Conservation (phyloP, 2,888 invertebrate genomes). For the Fabriciana adippe region DNA sequence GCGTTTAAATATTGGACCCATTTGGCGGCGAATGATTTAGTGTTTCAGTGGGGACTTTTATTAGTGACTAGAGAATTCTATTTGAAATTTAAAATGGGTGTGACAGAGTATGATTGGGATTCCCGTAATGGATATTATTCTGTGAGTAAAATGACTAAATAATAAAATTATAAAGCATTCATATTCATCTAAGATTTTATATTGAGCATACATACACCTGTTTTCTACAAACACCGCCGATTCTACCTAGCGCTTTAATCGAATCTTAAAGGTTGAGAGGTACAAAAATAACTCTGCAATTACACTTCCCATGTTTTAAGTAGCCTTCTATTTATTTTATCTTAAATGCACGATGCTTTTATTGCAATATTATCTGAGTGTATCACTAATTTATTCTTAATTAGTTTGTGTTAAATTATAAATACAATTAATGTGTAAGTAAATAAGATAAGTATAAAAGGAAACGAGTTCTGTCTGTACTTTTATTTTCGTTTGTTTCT, state of each 20-base stretch:
- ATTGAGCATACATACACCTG: slow-evolving; percentile 19
- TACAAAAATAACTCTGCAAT: slow-evolving; percentile 43
- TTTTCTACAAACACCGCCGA: slow-evolving; percentile 27
- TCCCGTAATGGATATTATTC: slow-evolving; percentile 75
- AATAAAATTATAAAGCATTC: slow-evolving; percentile 22
- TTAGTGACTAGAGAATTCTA: slow-evolving; percentile 52
- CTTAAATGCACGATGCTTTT: slow-evolving; percentile 21
- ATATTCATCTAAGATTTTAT: slow-evolving; percentile 12
- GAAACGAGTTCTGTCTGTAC: slow-evolving; percentile 7
- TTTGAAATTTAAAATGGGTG: slow-evolving; percentile 69
- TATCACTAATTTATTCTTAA: slow-evolving; percentile 9
- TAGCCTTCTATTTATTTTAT: slow-evolving; percentile 12
- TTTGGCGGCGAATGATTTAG: slow-evolving; percentile 44
- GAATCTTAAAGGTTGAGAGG: slow-evolving; percentile 39
- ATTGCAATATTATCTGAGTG: slow-evolving; percentile 6
- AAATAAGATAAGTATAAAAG: not conserved
- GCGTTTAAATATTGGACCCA: slow-evolving; percentile 34
- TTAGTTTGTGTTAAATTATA: slow-evolving; percentile 11
- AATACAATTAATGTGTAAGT: slow-evolving; percentile 1
- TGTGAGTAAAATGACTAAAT: slow-evolving; percentile 56
- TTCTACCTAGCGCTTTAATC: slow-evolving; percentile 32
- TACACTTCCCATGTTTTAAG: slow-evolving; percentile 24
- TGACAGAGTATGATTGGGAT: slow-evolving; percentile 77
- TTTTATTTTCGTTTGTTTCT: slow-evolving; percentile 10
- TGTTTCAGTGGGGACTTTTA: slow-evolving; percentile 45